Evolutionary conservation across 2,113 vertebrate species (phyloP).

Genomic region (Nothocercus nigrocapillus): DNA sequence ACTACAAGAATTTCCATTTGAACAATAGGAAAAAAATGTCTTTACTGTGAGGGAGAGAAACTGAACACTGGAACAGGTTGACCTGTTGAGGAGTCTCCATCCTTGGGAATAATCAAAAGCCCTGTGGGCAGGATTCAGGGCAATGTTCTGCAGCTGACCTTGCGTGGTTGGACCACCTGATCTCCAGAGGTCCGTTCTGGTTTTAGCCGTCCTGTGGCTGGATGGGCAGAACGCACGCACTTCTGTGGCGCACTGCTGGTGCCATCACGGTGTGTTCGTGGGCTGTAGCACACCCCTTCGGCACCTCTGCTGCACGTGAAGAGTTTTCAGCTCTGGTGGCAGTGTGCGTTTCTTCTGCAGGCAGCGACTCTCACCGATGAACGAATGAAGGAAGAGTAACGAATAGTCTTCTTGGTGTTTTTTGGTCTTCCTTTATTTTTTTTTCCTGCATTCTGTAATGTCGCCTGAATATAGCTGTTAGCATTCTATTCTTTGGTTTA

Average conservation of each 20-base stretch:
- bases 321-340: too few relatives aligned
- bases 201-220: too few relatives aligned
- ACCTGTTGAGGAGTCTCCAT: too few relatives aligned
- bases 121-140: too few relatives aligned
- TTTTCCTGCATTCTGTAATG: background rate
- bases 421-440: background rate
- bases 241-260: background rate
- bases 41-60: too few relatives aligned
- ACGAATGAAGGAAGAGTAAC: background rate
- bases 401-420: background rate
- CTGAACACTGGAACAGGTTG: too few relatives aligned
- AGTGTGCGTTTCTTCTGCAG: background rate
- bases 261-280: background rate
- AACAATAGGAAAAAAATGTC: too few relatives aligned
- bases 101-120: too few relatives aligned
- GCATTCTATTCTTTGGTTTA: background rate
- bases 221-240: background rate
- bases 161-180: background rate
- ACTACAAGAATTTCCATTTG: too few relatives aligned
- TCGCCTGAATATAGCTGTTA: background rate
- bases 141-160: too few relatives aligned
- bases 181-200: too few relatives aligned
- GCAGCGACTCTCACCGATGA: background rate
- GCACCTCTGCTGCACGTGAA: too few relatives aligned
- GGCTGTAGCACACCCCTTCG: background rate